Evolutionary conservation across 2,888 invertebrate species (phyloP), one percentile per base, ranked within the genome.

Genomic region (Meta bourneti): DNA sequence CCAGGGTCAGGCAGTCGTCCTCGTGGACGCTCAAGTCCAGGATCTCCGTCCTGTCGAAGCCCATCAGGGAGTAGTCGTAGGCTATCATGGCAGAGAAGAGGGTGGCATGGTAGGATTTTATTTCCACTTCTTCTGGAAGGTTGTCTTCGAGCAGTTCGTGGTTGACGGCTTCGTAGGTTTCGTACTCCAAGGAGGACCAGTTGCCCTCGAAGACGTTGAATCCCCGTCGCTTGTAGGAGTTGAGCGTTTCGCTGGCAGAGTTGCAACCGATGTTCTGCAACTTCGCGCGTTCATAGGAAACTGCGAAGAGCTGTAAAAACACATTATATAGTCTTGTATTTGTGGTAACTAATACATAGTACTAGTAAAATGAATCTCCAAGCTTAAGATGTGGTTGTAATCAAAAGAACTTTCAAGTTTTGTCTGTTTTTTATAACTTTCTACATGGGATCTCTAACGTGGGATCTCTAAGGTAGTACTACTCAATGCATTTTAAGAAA

Each of bases 1-100:
- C 80, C 13, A 84, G 19, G 4, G 78, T 79, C 1, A 34, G 16
- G 48, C 69, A 78, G 48, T 91, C 83, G 2, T 20, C 20, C 52
- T 70, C 79, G 1, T 70, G 48, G 34, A 49, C 49, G 11, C 34
- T 80, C 20, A 79, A 69, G 16, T 78, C 61, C 11, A 88, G 9
- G 0, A 74, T 52, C 7, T 49, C 48, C 19, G n/a, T 78, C 2
- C 88, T 2, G 8, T 74, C 61, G 20, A 79, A 80, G 7, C 48
- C 52, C 7, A 72, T 11, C 13, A 88, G 19, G 13, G 34, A 34
- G n/a, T 7, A 51, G 54, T 88, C 88, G 80, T 80, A 88, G 5
- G 54, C 88, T 7, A 19, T 11, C 71, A 88, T 61, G 19, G 20
- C 7, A 7, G n/a, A 6, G 9, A 87, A 19, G n/a, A 49, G 16